Conservation (phyloP, 2,797 vertebrate genomes). For the Falco cherrug region DNA sequence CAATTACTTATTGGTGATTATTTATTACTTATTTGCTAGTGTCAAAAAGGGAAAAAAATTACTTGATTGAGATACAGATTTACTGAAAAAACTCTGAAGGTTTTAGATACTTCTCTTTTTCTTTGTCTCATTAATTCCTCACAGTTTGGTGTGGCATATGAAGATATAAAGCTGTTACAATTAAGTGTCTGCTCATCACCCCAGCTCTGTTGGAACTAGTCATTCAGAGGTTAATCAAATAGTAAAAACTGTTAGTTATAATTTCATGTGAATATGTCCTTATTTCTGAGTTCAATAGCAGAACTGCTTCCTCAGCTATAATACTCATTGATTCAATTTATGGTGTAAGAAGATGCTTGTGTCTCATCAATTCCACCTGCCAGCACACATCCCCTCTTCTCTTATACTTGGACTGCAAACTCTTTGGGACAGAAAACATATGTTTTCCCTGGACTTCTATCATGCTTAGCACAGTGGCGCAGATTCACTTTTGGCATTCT, state of each 20-base stretch:
- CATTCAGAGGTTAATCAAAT: not conserved
- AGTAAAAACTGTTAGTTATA: not conserved
- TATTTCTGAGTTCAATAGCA: not conserved
- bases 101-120: not conserved
- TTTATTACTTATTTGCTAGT: not conserved
- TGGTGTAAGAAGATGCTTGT: not conserved
- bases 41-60: conserved; percentile 11
- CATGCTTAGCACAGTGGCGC: not conserved
- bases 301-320: not conserved
- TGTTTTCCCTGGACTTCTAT: not conserved
- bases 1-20: not conserved
- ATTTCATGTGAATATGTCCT: not conserved
- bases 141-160: not conserved
- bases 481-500: not conserved
- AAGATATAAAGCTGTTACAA: not conserved
- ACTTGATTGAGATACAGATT: not conserved
- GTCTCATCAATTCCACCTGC: not conserved
- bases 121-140: not conserved
- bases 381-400: not conserved
- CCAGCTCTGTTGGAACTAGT: not conserved
- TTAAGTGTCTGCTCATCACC: not conserved
- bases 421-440: not conserved
- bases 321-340: not conserved
- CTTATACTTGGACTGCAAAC: not conserved
- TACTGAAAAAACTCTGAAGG: not conserved